phyloP scores from a whole-genome alignment of 2,888 invertebrate species.

The Crocallis elinguaria region DNA sequence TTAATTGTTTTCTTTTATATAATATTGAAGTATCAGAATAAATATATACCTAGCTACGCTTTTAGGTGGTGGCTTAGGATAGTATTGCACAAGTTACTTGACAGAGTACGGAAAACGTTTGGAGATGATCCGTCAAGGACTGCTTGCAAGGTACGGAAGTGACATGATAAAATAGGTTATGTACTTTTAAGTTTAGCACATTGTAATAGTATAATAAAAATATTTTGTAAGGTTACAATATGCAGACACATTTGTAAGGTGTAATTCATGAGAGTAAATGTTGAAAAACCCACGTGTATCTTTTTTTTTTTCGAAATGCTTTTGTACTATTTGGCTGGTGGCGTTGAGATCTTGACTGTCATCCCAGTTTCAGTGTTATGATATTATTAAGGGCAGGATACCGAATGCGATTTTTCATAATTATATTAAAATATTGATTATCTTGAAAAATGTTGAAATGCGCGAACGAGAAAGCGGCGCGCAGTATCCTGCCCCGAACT shows the following conservation, averaged over 20 bases:
- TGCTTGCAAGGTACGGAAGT: slow-evolving; percentile 79
- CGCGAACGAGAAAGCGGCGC: no score
- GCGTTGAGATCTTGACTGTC: no score
- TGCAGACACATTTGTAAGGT: slow-evolving; percentile 82
- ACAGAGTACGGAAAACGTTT: slow-evolving; percentile 12
- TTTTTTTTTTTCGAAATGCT: background rate
- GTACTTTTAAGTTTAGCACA: slow-evolving; percentile 81
- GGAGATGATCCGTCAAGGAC: slow-evolving; percentile 49
- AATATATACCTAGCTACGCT: slow-evolving; percentile 41
- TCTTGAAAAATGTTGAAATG: no score
- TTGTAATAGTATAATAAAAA: slow-evolving; percentile 78
- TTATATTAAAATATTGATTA: no score
- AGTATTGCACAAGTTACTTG: slow-evolving; percentile 57
- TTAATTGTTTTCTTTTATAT: background rate
- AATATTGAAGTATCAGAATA: slow-evolving; percentile 34
- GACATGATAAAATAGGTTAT: slow-evolving; percentile 77
- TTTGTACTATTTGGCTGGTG: no score
- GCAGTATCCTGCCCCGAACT: no score
- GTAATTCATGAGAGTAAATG: slow-evolving; percentile 84
- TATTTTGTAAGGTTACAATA: slow-evolving; percentile 82
- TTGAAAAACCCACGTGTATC: slow-evolving; percentile 60
- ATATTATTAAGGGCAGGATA: no score
- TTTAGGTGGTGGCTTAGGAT: slow-evolving; percentile 64
- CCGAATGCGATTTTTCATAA: no score
- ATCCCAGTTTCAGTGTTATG: no score